These are phyloP conservation scores for Cnemophilus loriae DNA, from an alignment of 2,113 vertebrate species.

Conservation along the genomic window DNA sequence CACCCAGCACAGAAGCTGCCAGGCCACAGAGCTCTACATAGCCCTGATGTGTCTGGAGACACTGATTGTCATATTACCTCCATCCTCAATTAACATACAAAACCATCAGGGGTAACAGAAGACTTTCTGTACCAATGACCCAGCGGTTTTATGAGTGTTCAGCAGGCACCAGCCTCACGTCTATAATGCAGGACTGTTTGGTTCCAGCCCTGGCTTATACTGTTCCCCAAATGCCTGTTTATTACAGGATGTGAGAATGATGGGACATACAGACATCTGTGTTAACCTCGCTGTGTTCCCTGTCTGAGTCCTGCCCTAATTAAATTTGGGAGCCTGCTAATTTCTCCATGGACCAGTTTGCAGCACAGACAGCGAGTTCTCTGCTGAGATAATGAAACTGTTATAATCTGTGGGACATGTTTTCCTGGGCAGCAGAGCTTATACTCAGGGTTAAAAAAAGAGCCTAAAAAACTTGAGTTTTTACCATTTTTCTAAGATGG, in stretches of 20 bases:
- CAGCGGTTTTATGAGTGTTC: background rate
- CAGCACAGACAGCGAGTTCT: slow-evolving; percentile 12
- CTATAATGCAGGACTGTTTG: background rate
- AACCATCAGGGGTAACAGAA: background rate
- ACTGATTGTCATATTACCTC: background rate
- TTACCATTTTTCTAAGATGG: background rate
- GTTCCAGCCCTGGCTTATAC: background rate
- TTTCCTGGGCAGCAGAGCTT: background rate
- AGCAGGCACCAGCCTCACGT: background rate
- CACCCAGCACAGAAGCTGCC: background rate
- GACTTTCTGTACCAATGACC: background rate
- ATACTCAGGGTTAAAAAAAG: background rate
- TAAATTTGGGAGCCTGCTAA: slow-evolving; percentile 53
- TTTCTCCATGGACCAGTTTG: slow-evolving; percentile 38
- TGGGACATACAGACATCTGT: slow-evolving; percentile 37
- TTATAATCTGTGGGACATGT: background rate
- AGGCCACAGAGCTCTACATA: background rate
- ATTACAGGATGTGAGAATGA: slow-evolving; percentile 35
- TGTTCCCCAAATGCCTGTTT: background rate
- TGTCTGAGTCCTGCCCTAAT: slow-evolving; percentile 49
- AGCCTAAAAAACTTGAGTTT: background rate
- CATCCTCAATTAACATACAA: background rate
- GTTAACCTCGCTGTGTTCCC: slow-evolving; percentile 38
- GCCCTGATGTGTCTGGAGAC: background rate
- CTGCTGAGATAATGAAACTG: slow-evolving; percentile 38